Percentiles rank a stretch among this genome's conserved stretches.
Conservation (phyloP, 2,113 vertebrate genomes). For the Empidonax alnorum region DNA sequence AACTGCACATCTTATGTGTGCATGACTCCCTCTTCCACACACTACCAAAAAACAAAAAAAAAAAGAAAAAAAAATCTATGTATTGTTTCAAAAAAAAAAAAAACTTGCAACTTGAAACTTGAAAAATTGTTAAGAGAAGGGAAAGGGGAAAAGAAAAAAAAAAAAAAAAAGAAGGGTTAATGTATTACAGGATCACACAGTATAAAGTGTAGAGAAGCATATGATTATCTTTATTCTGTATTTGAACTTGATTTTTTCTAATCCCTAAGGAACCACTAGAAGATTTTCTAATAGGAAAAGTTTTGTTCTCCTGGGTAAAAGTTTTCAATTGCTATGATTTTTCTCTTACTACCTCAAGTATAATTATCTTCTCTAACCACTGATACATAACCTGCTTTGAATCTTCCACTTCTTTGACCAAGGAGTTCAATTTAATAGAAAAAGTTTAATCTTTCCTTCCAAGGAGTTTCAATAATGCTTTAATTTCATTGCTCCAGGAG, state of each 20-base stretch:
- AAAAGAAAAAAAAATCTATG: too few relatives aligned
- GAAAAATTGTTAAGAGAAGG: neutral
- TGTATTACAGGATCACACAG: neutral
- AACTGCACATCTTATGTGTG: neutral
- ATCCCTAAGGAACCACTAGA: neutral
- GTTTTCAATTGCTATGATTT: slow-evolving; percentile 8
- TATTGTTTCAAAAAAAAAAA: neutral
- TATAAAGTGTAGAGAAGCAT: neutral
- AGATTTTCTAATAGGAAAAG: slow-evolving; percentile 4
- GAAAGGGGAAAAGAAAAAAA: neutral
- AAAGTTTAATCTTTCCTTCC: neutral
- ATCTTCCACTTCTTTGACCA: neutral
- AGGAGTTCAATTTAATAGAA: slow-evolving; percentile 1
- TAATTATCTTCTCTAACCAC: slow-evolving; percentile 20
- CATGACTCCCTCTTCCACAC: neutral
- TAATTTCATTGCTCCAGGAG: neutral
- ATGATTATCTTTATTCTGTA: neutral
- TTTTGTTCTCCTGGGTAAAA: slow-evolving; percentile 13
- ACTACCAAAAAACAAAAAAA: neutral
- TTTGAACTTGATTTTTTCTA: neutral
- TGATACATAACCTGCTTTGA: neutral
- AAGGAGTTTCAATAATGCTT: neutral
- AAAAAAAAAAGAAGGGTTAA: neutral
- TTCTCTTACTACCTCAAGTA: neutral
- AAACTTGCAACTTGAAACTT: neutral